Percentiles rank a stretch among this genome's conserved stretches.
Evolutionary conservation across 2,888 invertebrate genomes (phyloP).

Genomic region (Aethes cnicana): DNA sequence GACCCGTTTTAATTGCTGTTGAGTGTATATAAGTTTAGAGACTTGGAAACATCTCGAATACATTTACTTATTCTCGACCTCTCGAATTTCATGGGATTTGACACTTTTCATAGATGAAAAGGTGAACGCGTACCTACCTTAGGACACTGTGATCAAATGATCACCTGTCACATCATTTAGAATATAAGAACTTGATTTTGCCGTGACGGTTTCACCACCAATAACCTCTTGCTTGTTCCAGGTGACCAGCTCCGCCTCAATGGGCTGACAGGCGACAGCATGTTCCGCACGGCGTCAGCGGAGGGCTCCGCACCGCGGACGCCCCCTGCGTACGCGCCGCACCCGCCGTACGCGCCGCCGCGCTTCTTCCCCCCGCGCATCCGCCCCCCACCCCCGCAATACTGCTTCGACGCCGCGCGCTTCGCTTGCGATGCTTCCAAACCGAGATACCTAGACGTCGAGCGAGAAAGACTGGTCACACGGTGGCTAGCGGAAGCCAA

Average conservation of each 20-base stretch:
- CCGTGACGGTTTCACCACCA: too few species aligned
- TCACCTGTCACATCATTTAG: too few species aligned
- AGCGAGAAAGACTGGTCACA: conserved; percentile 73
- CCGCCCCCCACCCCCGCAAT: conserved; percentile 75
- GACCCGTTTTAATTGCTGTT: too few species aligned
- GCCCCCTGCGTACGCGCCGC: conserved; percentile 78
- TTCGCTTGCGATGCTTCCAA: conserved; percentile 79
- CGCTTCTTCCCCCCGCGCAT: conserved; percentile 74
- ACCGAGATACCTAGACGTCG: conserved; percentile 75
- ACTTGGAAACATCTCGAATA: too few species aligned
- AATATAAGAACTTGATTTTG: too few species aligned
- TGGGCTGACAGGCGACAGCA: conserved; percentile 64
- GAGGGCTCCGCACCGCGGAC: conserved; percentile 79
- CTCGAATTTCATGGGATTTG: too few species aligned
- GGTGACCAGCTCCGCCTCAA: conserved; percentile 61
- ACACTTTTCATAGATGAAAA: too few species aligned
- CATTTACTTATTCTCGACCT: too few species aligned
- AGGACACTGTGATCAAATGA: too few species aligned
- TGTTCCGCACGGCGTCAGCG: conserved; percentile 80
- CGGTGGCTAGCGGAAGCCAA: conserved; percentile 79
- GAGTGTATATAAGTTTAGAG: too few species aligned
- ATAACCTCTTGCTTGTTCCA: conserved; percentile 50
- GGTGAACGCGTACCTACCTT: too few species aligned
- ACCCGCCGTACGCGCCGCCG: conserved; percentile 71
- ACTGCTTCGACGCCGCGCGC: conserved; percentile 79